Conservation (phyloP, 2,888 invertebrate species). For the Caenorhabditis doughertyi region DNA sequence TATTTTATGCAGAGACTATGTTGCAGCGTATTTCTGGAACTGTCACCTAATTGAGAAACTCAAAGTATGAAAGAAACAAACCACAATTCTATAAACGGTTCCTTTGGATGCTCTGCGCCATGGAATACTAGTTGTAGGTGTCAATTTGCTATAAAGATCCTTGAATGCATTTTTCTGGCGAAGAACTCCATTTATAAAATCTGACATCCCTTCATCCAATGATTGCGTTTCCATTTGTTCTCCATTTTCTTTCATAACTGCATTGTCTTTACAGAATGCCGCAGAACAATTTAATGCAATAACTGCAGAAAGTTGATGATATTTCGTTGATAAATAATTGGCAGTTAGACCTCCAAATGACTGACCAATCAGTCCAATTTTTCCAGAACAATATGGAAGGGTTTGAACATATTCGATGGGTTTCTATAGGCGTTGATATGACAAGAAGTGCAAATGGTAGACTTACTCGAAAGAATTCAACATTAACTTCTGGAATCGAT, state of each 20-base stretch:
- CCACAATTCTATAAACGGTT: conserved; percentile 38
- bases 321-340: conserved; percentile 12
- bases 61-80: background rate
- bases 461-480: conserved; percentile 55
- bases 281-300: conserved; percentile 21
- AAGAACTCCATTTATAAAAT: conserved; percentile 17
- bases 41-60: too few species aligned
- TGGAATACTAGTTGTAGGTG: conserved; percentile 22
- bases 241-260: conserved; percentile 33
- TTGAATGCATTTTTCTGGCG: conserved; percentile 3
- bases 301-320: conserved; percentile 20
- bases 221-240: conserved; percentile 15
- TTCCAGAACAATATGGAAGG: conserved; percentile 21
- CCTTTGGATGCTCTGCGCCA: conserved; percentile 14
- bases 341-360: conserved; percentile 25
- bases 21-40: too few species aligned
- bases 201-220: conserved; percentile 18
- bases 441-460: too few species aligned
- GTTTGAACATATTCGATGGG: conserved; percentile 46
- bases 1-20: too few species aligned
- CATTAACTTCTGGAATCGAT: conserved; percentile 50
- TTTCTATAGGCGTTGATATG: conserved; percentile 15
- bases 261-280: conserved; percentile 24
- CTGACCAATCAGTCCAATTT: conserved; percentile 23
- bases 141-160: conserved; percentile 17